These are phyloP conservation scores for Drosophila pectinifera DNA, from an alignment of 1,140 invertebrate genomes.

Conservation along the genomic window DNA sequence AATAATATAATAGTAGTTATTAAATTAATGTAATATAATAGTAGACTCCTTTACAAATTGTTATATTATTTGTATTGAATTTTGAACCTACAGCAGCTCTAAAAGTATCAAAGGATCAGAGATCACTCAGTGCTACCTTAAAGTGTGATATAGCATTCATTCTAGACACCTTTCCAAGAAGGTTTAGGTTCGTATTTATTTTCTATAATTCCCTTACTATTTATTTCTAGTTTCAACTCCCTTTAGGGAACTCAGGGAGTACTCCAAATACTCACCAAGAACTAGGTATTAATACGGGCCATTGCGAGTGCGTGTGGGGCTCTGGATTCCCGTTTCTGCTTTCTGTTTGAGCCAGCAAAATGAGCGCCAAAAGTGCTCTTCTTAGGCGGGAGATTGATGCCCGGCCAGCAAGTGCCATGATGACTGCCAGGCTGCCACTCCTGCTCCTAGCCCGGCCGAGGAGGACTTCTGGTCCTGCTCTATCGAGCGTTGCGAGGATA, in stretches of 20 bases:
- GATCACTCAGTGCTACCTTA: no score
- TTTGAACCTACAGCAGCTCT: no score
- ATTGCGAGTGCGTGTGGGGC: slow-evolving; percentile 17
- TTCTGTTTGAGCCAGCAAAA: slow-evolving; percentile 67
- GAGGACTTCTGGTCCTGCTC: slow-evolving; percentile 42
- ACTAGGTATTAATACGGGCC: not conserved
- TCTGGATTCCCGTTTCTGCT: slow-evolving; percentile 48
- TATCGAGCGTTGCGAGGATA: slow-evolving; percentile 49
- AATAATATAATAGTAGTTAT: not conserved
- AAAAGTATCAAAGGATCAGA: no score
- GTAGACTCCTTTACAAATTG: no score
- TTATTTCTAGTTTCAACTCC: not conserved
- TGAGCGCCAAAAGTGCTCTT: slow-evolving; percentile 67
- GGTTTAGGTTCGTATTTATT: not conserved
- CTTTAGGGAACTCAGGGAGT: not conserved
- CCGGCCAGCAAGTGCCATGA: slow-evolving; percentile 51
- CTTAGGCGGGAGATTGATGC: slow-evolving; percentile 73
- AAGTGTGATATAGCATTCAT: no score
- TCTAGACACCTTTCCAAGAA: not conserved
- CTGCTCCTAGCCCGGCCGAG: slow-evolving; percentile 3
- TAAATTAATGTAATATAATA: not conserved
- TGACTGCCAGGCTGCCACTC: slow-evolving; percentile 40
- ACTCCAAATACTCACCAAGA: not conserved
- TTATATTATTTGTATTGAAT: no score
- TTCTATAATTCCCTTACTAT: not conserved